These are phyloP conservation scores for Gopherus flavomarginatus DNA, from an alignment of 2,113 vertebrate genomes.

Conservation along the genomic window DNA sequence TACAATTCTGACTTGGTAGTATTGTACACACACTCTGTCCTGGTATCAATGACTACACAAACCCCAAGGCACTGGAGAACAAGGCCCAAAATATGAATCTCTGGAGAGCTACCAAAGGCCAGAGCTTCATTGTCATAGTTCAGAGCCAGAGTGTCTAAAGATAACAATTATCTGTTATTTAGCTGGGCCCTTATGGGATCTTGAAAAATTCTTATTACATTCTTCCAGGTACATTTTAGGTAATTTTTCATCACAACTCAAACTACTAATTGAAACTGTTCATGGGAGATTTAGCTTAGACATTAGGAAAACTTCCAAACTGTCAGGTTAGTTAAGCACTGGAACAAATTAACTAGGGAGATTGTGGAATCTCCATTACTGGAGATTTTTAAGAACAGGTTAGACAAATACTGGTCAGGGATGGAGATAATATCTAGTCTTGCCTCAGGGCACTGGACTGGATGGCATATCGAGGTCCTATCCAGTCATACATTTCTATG, in stretches of 20 bases:
- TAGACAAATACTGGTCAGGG: neutral
- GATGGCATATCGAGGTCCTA: neutral
- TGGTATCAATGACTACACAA: neutral
- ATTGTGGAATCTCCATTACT: neutral
- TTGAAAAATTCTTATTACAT: neutral
- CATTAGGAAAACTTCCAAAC: neutral
- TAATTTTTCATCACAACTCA: accelerated
- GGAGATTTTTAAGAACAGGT: neutral
- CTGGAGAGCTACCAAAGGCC: neutral
- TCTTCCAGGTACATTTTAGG: neutral
- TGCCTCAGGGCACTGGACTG: neutral
- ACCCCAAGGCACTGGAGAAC: neutral
- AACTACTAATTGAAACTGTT: neutral
- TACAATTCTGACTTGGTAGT: neutral
- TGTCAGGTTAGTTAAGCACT: neutral
- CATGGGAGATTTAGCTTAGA: neutral
- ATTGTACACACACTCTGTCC: neutral
- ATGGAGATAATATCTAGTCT: neutral
- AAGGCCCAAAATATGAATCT: neutral
- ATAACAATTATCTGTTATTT: neutral
- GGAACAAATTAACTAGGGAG: neutral
- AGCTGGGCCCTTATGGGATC: neutral
- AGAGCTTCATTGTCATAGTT: neutral
- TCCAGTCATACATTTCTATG: neutral
- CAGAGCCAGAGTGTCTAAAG: neutral